phyloP scores from a whole-genome alignment of 2,888 invertebrate genomes.

The Nomada goodeniana region DNA sequence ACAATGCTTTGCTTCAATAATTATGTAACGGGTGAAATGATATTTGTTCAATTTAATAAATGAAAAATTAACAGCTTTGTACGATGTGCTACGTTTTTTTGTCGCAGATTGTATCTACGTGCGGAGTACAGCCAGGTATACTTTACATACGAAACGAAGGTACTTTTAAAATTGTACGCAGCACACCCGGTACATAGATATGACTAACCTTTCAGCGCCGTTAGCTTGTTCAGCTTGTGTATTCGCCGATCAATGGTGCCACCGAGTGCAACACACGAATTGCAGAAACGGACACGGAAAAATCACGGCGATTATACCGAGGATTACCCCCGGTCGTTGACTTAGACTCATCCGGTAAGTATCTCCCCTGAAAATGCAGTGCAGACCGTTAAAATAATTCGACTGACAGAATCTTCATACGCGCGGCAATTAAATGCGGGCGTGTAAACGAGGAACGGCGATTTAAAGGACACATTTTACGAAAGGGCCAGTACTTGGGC shows the following conservation, averaged over 20 bases:
- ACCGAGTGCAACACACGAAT: conserved; percentile 50
- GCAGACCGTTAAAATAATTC: conserved; percentile 38
- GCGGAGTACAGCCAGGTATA: no score
- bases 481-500: not conserved
- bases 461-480: conserved; percentile 7
- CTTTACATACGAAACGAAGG: no score
- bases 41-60: no score
- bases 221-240: conserved; percentile 45
- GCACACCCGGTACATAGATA: conserved; percentile 47
- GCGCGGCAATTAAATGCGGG: conserved; percentile 8
- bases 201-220: conserved; percentile 57
- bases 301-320: conserved; percentile 42
- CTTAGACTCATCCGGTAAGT: conserved; percentile 44
- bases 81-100: no score
- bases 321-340: conserved; percentile 48
- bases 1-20: not conserved
- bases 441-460: not conserved
- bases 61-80: no score
- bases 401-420: conserved; percentile 3
- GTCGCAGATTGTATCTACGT: no score
- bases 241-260: conserved; percentile 58
- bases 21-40: no score
- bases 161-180: not conserved
- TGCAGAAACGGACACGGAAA: conserved; percentile 44
- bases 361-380: conserved; percentile 10